phyloP scores from a whole-genome alignment of 2,888 invertebrate genomes.

The Luperina testacea region DNA sequence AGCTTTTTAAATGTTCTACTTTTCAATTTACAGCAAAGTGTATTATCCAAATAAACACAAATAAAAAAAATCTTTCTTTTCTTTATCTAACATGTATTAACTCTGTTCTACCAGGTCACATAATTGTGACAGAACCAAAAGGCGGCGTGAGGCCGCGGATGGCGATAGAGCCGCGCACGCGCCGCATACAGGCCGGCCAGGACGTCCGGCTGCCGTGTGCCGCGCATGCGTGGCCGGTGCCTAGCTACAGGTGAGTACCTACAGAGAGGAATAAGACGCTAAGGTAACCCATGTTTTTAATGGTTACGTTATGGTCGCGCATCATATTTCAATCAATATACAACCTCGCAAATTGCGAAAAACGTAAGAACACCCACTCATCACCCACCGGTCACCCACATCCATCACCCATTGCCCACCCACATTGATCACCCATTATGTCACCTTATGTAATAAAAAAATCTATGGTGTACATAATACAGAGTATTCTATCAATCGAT shows the following conservation, averaged over 20 bases:
- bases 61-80: too few species aligned
- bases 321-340: background rate
- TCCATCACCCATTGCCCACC: too few species aligned
- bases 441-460: too few species aligned
- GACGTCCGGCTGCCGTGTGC: constrained; percentile 94
- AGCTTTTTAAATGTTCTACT: background rate
- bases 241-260: constrained; percentile 92
- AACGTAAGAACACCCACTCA: background rate
- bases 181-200: constrained; percentile 92
- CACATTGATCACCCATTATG: background rate
- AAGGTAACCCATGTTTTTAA: background rate
- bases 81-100: background rate
- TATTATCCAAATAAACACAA: too few species aligned
- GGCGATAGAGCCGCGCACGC: constrained; percentile 92
- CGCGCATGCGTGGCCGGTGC: constrained; percentile 95
- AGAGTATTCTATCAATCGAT: too few species aligned
- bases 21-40: background rate
- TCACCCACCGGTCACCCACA: too few species aligned
- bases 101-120: constrained; percentile 86
- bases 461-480: background rate
- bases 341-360: background rate
- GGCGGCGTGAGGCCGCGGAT: constrained; percentile 94
- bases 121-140: constrained; percentile 94
- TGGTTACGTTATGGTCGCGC: background rate
- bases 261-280: background rate